Conservation (phyloP, 2,888 invertebrate genomes). For the Stenolophus ochropezus region DNA sequence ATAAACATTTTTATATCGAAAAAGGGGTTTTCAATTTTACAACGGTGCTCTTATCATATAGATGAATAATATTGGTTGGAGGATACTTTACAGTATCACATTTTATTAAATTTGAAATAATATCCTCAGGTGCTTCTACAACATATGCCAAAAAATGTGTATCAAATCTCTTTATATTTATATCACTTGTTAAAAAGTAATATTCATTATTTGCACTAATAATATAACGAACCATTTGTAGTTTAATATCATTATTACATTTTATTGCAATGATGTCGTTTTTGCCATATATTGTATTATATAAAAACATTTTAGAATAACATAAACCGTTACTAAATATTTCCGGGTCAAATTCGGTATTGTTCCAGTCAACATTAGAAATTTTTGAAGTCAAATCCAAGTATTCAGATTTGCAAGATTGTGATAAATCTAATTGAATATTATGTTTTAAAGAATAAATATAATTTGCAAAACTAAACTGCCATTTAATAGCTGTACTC, state of each 20-base stretch:
- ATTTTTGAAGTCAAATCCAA: neutral
- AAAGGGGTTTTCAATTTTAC: neutral
- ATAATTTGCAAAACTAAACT: neutral
- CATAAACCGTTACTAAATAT: neutral
- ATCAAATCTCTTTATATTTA: neutral
- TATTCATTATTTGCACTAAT: neutral
- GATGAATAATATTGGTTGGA: neutral
- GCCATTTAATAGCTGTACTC: neutral
- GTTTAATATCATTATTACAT: neutral
- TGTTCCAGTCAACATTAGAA: neutral
- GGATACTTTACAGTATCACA: slow-evolving; percentile 60
- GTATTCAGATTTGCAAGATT: neutral
- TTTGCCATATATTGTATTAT: neutral
- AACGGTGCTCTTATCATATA: neutral
- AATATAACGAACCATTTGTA: neutral
- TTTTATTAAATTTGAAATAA: too few species aligned
- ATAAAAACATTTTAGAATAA: neutral
- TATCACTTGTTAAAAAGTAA: neutral
- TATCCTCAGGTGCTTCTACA: neutral
- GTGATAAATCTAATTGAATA: neutral
- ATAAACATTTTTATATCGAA: too few species aligned
- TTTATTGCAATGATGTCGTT: neutral
- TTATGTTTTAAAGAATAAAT: neutral
- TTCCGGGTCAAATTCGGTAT: neutral
- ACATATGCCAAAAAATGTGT: neutral